These are phyloP conservation scores for Megamerina dolium DNA, from an alignment of 2,888 invertebrate genomes.

Conservation along the genomic window DNA sequence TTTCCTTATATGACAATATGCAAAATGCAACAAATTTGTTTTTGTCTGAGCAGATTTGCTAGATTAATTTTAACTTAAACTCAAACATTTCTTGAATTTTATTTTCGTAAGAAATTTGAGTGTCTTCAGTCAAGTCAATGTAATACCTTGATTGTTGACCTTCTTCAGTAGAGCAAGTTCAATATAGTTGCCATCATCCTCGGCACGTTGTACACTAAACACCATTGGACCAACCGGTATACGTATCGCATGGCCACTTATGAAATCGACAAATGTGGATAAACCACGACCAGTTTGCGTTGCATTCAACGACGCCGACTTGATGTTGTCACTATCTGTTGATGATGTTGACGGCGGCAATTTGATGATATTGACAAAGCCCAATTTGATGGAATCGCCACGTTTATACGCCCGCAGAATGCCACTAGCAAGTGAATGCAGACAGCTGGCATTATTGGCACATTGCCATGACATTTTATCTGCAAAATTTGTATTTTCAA, in stretches of 20 bases:
- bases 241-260: constrained; percentile 44
- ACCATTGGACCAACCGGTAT: constrained; percentile 48
- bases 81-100: too few species aligned
- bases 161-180: constrained; percentile 46
- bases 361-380: constrained; percentile 55
- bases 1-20: too few species aligned
- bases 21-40: too few species aligned
- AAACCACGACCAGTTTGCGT: constrained; percentile 34
- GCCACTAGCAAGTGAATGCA: constrained; percentile 52
- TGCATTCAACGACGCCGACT: constrained; percentile 25
- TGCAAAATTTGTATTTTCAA: constrained; percentile 35
- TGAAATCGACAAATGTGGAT: constrained; percentile 39
- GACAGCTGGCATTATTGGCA: constrained; percentile 59
- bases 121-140: too few species aligned
- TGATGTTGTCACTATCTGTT: too few species aligned
- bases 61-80: too few species aligned
- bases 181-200: constrained; percentile 44
- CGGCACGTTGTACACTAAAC: constrained; percentile 46
- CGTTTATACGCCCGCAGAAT: constrained; percentile 53
- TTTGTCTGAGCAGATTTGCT: too few species aligned
- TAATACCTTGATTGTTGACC: constrained; percentile 13
- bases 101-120: too few species aligned
- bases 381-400: constrained; percentile 54
- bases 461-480: constrained; percentile 50
- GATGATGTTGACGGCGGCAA: constrained; percentile 33